These are phyloP conservation scores for Glaucopsyche alexis DNA, from an alignment of 2,888 invertebrate species.

Conservation along the genomic window DNA sequence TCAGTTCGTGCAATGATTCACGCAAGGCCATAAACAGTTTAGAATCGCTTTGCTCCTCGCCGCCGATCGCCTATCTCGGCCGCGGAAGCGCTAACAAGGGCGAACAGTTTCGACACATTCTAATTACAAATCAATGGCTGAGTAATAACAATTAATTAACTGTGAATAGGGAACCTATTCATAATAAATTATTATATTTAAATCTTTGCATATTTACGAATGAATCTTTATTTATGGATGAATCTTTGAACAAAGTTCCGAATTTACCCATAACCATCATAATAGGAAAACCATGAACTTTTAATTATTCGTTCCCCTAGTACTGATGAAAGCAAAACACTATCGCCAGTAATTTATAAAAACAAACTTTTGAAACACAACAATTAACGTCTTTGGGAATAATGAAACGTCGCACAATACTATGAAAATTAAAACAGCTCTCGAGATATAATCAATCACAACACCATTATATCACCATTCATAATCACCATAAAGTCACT, in stretches of 20 bases:
- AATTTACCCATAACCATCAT: too few relatives aligned
- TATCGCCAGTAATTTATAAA: too few relatives aligned
- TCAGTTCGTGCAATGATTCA: constrained; percentile 10
- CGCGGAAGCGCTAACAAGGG: constrained; percentile 21
- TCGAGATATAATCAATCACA: neutral
- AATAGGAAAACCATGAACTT: too few relatives aligned
- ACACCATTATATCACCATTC: neutral
- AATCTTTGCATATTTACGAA: neutral
- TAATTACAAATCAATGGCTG: constrained; percentile 7
- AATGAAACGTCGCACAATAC: neutral
- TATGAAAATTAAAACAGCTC: neutral
- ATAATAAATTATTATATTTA: too few relatives aligned
- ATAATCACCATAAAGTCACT: neutral
- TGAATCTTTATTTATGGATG: neutral
- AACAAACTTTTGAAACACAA: too few relatives aligned
- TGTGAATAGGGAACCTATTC: neutral
- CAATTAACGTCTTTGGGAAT: too few relatives aligned
- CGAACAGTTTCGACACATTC: constrained; percentile 10
- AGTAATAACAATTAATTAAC: neutral
- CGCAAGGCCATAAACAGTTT: constrained; percentile 20
- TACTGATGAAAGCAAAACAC: too few relatives aligned
- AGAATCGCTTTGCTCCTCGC: constrained; percentile 7
- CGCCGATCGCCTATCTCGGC: constrained; percentile 26
- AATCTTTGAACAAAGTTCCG: neutral
- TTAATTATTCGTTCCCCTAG: too few relatives aligned